These are phyloP conservation scores for Microctonus brassicae DNA, from an alignment of 2,888 invertebrate species.

Conservation along the genomic window DNA sequence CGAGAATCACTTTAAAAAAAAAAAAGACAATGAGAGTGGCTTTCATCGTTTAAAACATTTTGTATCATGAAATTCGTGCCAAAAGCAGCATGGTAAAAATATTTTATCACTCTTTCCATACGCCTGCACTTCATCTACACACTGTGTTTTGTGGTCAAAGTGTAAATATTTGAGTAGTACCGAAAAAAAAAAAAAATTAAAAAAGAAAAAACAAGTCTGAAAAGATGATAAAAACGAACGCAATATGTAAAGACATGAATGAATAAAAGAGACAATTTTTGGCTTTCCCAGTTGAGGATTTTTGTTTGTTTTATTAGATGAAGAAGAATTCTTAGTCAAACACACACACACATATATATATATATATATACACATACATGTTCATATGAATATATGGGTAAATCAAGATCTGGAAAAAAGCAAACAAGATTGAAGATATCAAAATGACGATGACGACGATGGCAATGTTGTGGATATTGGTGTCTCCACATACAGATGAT, in stretches of 20 bases:
- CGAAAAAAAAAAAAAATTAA: slow-evolving; percentile 23
- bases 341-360: no score
- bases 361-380: no score
- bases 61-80: neutral
- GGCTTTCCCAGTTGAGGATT: neutral
- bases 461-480: neutral
- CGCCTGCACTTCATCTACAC: neutral
- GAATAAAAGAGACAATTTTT: slow-evolving; percentile 2
- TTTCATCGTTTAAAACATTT: neutral
- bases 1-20: neutral
- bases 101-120: neutral
- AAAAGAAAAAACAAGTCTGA: neutral
- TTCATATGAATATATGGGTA: slow-evolving; percentile 20
- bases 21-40: neutral
- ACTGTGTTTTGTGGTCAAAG: neutral
- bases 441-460: slow-evolving; percentile 19
- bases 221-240: neutral
- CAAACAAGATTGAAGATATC: slow-evolving; percentile 43
- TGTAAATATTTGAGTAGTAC: neutral
- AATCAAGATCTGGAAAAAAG: slow-evolving; percentile 46
- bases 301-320: neutral
- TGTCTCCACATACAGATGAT: neutral
- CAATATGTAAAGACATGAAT: neutral
- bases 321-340: neutral
- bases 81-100: neutral